Evolutionary conservation across 2,888 invertebrate genomes (phyloP), one percentile per base, ranked within the genome.

Genomic region (Enchytraeus crypticus): DNA sequence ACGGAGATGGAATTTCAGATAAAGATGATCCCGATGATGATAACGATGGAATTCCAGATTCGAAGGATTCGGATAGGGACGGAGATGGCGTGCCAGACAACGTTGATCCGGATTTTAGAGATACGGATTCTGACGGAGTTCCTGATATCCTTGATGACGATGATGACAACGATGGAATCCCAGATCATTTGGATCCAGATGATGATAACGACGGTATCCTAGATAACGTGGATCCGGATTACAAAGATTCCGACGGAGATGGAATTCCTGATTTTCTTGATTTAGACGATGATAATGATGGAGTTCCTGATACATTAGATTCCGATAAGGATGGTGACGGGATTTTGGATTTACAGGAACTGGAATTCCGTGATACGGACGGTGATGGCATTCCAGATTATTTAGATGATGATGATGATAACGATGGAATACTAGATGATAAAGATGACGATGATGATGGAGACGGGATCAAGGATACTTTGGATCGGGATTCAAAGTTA

Each of bases 181-280:
- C 56, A 32, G 60, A 60, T 47, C 23, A 21, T 14, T 26, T 73
- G 32, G 68, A 67, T 30, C 49, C 51, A 38, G 65, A 73, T 43
- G 67, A 66, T 4, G 65, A 65, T 63, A 60, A 57, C 21, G 65
- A 66, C 56, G 62, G 63, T 21, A 66, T 66, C n/a, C 65, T 65
- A 2, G 68, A 71, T 63, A 54, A 66, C n/a, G 33, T 54, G 0
- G 54, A 54, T 54, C 54, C 54, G 34, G 72, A 74, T 54, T 70
- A 60, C 8, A 58, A 49, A 29, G n/a, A n/a, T n/a, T n/a, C n/a
- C n/a, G n/a, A n/a, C n/a, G n/a, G n/a, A n/a, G n/a, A n/a, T n/a
- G n/a, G 69, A 2, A 73, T 72, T 51, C 71, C 73, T 1, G 73
- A 73, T 54, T 30, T 69, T 54, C 58, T 65, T 5, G 71, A 73